Percentiles rank a stretch among this genome's conserved stretches.
Conservation (phyloP, 2,113 vertebrate species). For the Nettapus auritus region DNA sequence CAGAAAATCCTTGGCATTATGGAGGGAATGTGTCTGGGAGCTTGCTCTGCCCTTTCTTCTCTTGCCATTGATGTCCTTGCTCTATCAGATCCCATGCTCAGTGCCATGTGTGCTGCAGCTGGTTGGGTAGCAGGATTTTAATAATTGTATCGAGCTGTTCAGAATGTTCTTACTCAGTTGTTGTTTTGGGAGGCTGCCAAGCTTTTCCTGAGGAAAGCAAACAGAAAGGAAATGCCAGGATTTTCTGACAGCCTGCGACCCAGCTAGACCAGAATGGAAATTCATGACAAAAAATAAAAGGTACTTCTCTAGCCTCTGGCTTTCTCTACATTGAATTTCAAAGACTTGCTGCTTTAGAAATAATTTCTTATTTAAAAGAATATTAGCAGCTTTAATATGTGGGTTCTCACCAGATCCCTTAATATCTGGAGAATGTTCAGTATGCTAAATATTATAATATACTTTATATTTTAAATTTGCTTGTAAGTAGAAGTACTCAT, state of each 20-base stretch:
- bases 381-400: constrained; percentile 21
- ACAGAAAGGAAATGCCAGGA: constrained; percentile 42
- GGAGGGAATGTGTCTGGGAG: not conserved
- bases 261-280: constrained; percentile 12
- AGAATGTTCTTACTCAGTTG: constrained; percentile 17
- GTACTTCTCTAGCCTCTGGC: constrained; percentile 13
- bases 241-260: not conserved
- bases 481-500: not conserved
- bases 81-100: not conserved
- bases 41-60: not conserved
- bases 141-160: constrained; percentile 5
- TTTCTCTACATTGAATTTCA: constrained; percentile 15
- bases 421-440: not conserved
- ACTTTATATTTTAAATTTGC: constrained; percentile 6
- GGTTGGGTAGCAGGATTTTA: not conserved
- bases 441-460: not conserved
- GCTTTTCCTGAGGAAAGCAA: constrained; percentile 26
- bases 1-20: not conserved
- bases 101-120: constrained; percentile 24
- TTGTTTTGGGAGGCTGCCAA: constrained; percentile 29
- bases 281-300: constrained; percentile 29
- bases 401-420: not conserved
- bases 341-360: constrained; percentile 5
- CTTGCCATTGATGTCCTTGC: not conserved
- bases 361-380: not conserved